A percentile compares a stretch with the other conserved stretches of the same genome.
These are phyloP conservation scores for Strongylocentrotus purpuratus DNA, from an alignment of 35 echinoderm and acorn worm species.

Conservation along the genomic window DNA sequence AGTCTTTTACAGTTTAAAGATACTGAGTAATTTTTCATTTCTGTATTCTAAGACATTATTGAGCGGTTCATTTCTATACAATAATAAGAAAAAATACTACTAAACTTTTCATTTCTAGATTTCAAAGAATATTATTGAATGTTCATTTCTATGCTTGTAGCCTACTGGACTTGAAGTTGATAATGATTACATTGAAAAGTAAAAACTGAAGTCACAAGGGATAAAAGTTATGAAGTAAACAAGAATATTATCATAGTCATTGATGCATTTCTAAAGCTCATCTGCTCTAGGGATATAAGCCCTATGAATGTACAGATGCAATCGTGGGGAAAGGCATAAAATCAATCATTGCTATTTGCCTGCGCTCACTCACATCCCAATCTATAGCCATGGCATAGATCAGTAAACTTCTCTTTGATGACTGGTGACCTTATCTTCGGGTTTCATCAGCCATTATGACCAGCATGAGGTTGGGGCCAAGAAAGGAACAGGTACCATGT, in stretches of 20 bases:
- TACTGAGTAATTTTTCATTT: too few species aligned
- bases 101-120: too few species aligned
- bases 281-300: not conserved
- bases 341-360: not conserved
- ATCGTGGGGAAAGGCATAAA: not conserved
- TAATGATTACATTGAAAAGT: not conserved
- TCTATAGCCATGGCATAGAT: not conserved
- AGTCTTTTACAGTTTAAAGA: too few species aligned
- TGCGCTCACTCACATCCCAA: not conserved
- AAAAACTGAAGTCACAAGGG: not conserved
- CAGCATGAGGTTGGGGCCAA: conserved; percentile 5
- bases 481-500: not conserved
- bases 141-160: not conserved
- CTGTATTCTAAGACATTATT: too few species aligned
- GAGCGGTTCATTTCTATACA: too few species aligned
- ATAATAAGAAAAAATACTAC: too few species aligned
- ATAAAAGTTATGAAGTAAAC: not conserved
- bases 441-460: not conserved
- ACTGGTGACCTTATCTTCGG: not conserved
- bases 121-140: not conserved
- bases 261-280: not conserved
- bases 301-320: not conserved
- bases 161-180: not conserved
- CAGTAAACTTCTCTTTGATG: not conserved
- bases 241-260: not conserved